phyloP scores from a whole-genome alignment of 2,113 vertebrate genomes.

The Platichthys stellatus region DNA sequence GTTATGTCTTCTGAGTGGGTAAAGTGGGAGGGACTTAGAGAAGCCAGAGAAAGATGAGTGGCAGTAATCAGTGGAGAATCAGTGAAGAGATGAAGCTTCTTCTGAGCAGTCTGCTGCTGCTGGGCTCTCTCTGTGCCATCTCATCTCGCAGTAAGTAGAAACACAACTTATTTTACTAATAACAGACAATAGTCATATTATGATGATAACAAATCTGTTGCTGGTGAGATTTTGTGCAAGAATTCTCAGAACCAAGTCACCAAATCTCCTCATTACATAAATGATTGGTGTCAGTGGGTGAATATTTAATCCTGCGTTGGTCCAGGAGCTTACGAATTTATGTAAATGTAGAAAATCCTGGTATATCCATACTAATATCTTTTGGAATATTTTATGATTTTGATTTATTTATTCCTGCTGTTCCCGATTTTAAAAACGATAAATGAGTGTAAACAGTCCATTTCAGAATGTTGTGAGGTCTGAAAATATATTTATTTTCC shows the following conservation, averaged over 20 bases:
- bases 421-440: too few relatives aligned
- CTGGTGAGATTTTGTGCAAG: not conserved
- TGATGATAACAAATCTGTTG: not conserved
- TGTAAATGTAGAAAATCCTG: too few relatives aligned
- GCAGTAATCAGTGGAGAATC: not conserved
- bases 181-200: not conserved
- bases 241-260: not conserved
- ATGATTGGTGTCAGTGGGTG: too few relatives aligned
- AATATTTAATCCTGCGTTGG: too few relatives aligned
- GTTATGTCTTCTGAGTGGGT: not conserved
- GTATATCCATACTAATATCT: too few relatives aligned
- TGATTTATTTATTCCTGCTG: too few relatives aligned
- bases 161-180: not conserved
- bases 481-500: too few relatives aligned
- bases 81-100: constrained; percentile 55
- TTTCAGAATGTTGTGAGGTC: too few relatives aligned
- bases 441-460: too few relatives aligned
- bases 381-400: too few relatives aligned
- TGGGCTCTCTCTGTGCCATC: not conserved
- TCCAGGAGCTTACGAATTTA: too few relatives aligned
- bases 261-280: too few relatives aligned
- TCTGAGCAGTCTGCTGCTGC: constrained; percentile 41
- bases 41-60: not conserved
- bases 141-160: constrained; percentile 60
- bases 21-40: not conserved